These are phyloP conservation scores for Drosophila mettleri DNA, from an alignment of 2,888 invertebrate species.

Conservation along the genomic window DNA sequence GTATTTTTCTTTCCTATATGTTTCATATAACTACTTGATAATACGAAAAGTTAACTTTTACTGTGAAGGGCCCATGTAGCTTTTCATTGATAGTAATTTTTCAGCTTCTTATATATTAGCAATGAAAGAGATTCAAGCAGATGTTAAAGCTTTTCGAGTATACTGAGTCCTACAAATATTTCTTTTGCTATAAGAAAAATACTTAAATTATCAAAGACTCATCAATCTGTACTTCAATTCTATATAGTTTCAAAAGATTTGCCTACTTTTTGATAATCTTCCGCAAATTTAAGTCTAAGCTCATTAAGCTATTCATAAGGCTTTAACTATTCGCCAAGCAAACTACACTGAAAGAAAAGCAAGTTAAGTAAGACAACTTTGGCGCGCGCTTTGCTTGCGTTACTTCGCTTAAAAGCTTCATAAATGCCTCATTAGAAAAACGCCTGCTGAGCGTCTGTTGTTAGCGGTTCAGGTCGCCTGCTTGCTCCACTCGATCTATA, in stretches of 20 bases:
- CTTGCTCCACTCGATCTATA: slow-evolving; percentile 21
- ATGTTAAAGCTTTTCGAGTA: background rate
- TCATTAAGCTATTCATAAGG: slow-evolving; percentile 3
- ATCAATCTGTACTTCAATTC: background rate
- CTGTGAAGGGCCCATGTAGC: too few species aligned
- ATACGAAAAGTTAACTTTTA: too few species aligned
- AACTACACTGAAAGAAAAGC: background rate
- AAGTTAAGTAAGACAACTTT: slow-evolving; percentile 24
- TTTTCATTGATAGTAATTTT: too few species aligned
- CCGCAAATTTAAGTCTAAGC: background rate
- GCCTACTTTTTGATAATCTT: too few species aligned
- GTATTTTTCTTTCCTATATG: too few species aligned
- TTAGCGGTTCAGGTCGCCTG: background rate
- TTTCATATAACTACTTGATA: too few species aligned
- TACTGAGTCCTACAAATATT: background rate
- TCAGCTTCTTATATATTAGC: too few species aligned
- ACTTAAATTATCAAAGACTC: background rate
- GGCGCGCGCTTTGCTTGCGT: background rate
- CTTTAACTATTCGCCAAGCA: background rate
- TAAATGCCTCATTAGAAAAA: slow-evolving; percentile 55
- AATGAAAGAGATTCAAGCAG: too few species aligned
- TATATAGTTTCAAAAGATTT: background rate
- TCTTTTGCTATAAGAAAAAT: too few species aligned
- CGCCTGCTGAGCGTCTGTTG: background rate
- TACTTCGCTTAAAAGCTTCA: slow-evolving; percentile 38